Percentiles rank a stretch among this genome's conserved stretches.
phyloP scores from a whole-genome alignment of 2,797 vertebrate genomes.

The Apogon hyalosoma region DNA sequence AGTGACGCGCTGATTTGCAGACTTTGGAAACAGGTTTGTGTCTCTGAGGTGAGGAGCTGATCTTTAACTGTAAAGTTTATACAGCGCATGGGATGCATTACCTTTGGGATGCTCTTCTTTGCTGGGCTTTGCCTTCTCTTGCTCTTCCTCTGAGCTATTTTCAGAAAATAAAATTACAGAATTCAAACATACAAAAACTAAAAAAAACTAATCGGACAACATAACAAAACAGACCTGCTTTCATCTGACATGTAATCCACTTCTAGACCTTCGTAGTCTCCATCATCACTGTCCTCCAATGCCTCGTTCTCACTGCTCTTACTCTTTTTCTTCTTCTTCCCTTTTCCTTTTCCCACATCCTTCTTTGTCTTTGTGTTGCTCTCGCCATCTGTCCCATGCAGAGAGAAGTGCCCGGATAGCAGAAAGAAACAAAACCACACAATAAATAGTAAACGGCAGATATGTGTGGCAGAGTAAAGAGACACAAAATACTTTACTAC shows the following conservation, averaged over 20 bases:
- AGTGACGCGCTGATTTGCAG: too few relatives aligned
- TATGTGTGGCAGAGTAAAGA: not conserved
- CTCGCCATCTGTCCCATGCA: conserved; percentile 75
- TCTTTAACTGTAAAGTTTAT: too few relatives aligned
- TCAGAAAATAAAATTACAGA: conserved; percentile 11
- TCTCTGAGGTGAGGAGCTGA: too few relatives aligned
- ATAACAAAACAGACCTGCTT: conserved; percentile 87
- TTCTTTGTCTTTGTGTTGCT: conserved; percentile 82
- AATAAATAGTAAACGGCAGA: not conserved
- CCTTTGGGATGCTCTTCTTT: conserved; percentile 90
- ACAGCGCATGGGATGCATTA: conserved; percentile 34
- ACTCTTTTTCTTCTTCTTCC: conserved; percentile 89
- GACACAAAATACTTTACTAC: too few relatives aligned
- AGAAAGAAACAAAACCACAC: not conserved
- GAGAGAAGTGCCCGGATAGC: not conserved
- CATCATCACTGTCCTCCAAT: conserved; percentile 92
- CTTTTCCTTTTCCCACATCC: conserved; percentile 78
- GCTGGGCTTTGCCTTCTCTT: conserved; percentile 78
- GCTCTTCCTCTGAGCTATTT: conserved; percentile 85
- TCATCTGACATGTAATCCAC: conserved; percentile 96
- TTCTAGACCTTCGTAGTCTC: conserved; percentile 93
- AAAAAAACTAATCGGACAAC: not conserved
- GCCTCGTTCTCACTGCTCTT: conserved; percentile 88
- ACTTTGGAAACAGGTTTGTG: too few relatives aligned
- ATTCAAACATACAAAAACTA: not conserved